Evolutionary conservation across 2,888 invertebrate species (phyloP).

Genomic region (Myopa testacea): DNA sequence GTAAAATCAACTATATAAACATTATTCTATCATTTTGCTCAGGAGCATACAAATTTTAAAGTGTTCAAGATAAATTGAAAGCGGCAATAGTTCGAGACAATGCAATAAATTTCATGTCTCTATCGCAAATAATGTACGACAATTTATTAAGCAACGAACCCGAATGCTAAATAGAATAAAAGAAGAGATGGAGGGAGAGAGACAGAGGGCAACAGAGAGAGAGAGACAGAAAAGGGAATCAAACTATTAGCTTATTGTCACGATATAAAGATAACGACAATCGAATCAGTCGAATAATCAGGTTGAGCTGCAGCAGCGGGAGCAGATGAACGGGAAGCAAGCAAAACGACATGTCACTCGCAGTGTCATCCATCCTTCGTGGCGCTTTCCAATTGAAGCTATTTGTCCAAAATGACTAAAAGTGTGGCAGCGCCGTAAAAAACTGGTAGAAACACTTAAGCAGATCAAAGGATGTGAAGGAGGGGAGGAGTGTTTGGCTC

Average conservation of each 20-base stretch:
- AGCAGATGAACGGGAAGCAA: slow-evolving; percentile 13
- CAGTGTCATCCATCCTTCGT: slow-evolving; percentile 13
- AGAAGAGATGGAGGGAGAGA: background rate
- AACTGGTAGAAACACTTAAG: slow-evolving; percentile 40
- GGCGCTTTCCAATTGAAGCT: background rate
- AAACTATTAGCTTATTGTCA: slow-evolving; percentile 55
- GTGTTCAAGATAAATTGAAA: background rate
- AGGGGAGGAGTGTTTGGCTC: slow-evolving; percentile 48
- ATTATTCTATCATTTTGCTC: too few relatives aligned
- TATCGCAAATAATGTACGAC: slow-evolving; percentile 11
- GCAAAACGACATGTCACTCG: slow-evolving; percentile 36
- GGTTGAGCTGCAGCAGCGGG: slow-evolving; percentile 55
- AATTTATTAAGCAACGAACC: slow-evolving; percentile 28
- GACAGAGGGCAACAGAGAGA: too few relatives aligned
- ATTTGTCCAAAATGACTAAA: slow-evolving; percentile 27
- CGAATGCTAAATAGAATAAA: background rate
- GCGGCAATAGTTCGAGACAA: background rate
- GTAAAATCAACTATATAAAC: too few relatives aligned
- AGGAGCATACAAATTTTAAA: too few relatives aligned
- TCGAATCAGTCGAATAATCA: slow-evolving; percentile 58
- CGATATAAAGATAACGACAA: slow-evolving; percentile 61
- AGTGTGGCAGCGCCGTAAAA: slow-evolving; percentile 19
- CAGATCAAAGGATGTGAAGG: slow-evolving; percentile 50
- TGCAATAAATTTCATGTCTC: slow-evolving; percentile 13
- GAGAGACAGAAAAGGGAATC: background rate